These are phyloP conservation scores for Steinernema hermaphroditum DNA, from an alignment of 2,888 invertebrate species.

Conservation along the genomic window DNA sequence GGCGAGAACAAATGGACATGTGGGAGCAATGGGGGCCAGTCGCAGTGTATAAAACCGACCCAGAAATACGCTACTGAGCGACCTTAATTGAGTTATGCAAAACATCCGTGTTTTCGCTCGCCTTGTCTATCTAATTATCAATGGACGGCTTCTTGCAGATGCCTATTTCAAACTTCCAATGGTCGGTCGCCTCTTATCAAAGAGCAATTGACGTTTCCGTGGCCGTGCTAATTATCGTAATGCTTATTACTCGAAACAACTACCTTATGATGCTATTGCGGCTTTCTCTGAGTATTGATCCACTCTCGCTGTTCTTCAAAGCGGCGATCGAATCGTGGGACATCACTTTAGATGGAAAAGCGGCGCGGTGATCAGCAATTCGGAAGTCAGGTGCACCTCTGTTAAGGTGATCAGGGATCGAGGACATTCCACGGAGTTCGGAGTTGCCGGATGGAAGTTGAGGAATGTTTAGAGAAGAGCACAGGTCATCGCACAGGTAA, in stretches of 20 bases:
- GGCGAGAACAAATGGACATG: slow-evolving; percentile 10
- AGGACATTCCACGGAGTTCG: neutral
- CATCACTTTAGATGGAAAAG: slow-evolving; percentile 13
- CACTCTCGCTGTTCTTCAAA: slow-evolving; percentile 16
- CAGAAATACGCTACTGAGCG: slow-evolving; percentile 13
- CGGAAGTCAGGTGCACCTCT: slow-evolving; percentile 18
- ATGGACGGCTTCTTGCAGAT: neutral
- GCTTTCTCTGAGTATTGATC: slow-evolving; percentile 8
- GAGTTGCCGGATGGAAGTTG: neutral
- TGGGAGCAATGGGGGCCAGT: slow-evolving; percentile 16
- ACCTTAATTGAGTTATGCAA: slow-evolving; percentile 31
- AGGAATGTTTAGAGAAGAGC: slow-evolving; percentile 21
- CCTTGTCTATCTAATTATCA: slow-evolving; percentile 22
- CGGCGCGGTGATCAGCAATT: neutral
- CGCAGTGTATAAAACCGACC: slow-evolving; percentile 19
- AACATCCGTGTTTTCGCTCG: slow-evolving; percentile 18
- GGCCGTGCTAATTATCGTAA: no score
- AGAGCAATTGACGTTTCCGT: no score
- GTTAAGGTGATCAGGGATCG: slow-evolving; percentile 19
- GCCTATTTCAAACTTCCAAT: neutral
- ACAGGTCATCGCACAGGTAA: slow-evolving; percentile 28
- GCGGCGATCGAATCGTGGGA: slow-evolving; percentile 8
- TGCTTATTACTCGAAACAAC: neutral
- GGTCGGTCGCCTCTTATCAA: neutral
- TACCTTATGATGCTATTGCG: slow-evolving; percentile 23